These are phyloP conservation scores for Lasiurus borealis DNA, from an alignment of 2,113 vertebrate genomes.

Conservation along the genomic window DNA sequence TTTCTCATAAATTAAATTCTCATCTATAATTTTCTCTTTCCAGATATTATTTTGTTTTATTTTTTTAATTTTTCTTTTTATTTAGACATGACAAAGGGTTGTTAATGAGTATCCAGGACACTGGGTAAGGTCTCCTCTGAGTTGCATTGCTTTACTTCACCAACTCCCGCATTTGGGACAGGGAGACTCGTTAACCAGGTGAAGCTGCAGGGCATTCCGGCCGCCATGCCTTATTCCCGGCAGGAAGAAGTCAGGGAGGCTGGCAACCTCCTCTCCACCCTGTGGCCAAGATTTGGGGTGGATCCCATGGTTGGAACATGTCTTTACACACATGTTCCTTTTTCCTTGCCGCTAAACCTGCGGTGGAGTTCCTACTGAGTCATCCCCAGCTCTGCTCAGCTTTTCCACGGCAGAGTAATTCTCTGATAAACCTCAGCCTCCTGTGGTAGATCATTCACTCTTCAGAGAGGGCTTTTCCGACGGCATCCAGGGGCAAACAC, in stretches of 20 bases:
- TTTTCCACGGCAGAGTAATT: neutral
- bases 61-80: constrained; percentile 1
- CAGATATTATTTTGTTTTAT: neutral
- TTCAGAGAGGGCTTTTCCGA: constrained; percentile 13
- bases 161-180: neutral
- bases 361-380: neutral
- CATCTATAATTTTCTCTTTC: neutral
- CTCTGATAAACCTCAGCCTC: neutral
- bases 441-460: neutral
- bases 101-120: neutral
- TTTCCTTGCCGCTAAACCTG: neutral
- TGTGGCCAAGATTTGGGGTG: neutral
- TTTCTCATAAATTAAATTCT: constrained; percentile 21
- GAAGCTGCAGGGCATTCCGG: neutral
- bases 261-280: neutral
- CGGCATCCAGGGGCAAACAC: constrained; percentile 57
- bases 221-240: neutral
- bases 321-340: neutral
- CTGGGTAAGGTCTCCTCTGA: neutral
- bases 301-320: neutral
- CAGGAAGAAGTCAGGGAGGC: neutral
- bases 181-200: neutral
- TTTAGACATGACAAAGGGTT: neutral
- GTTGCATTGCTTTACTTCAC: neutral
- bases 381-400: neutral